Evolutionary conservation across 2,797 vertebrate species (phyloP), one percentile per base, ranked within the genome.

Genomic region (Peromyscus attwateri): DNA sequence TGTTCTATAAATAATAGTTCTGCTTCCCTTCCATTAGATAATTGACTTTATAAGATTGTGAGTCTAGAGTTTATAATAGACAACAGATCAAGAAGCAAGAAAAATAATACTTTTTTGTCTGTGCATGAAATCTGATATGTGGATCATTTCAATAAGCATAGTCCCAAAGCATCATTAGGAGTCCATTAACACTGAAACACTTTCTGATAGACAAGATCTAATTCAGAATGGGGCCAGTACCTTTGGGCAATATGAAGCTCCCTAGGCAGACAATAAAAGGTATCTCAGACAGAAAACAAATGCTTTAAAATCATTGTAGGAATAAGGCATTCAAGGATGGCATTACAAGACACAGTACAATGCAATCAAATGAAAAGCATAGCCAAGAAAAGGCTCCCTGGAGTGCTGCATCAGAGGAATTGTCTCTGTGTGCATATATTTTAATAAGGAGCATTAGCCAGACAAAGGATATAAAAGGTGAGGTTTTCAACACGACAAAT

Each of bases 391-490:
- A 80, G 43, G 34, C 40, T 71, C 14, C 81, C 79, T 46, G 62
- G 75, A 68, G 27, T 81, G 71, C 49, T 73, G 23, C 25, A 75
- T 95, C n/a, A 77, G 70, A 57, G n/a, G 46, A 89, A 68, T 75
- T 95, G 43, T 79, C 49, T 85, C 75, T 83, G 23, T 91, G 79
- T 70, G 37, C 29, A n/a, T 57, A 43, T 49, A 87, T 90, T 97
- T 92, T 93, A 96, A 95, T 80, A 91, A 82, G 46, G 34, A 23
- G 21, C 1, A 19, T 87, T 89, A 93, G 93, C 34, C 62, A 95
- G 49, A 80, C 34, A 76, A 40, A n/a, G 21, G 27, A 55, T 79
- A 29, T 89, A 75, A 96, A 95, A 79, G 66, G 29, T 71, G n/a
- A 43, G 55, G 14, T 79, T 96, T 25, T 71, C 25, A 64, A 91